A percentile compares a stretch with the other conserved stretches of the same genome.
Conservation (phyloP, 2,888 invertebrate species). For the Hartigia nigra region DNA sequence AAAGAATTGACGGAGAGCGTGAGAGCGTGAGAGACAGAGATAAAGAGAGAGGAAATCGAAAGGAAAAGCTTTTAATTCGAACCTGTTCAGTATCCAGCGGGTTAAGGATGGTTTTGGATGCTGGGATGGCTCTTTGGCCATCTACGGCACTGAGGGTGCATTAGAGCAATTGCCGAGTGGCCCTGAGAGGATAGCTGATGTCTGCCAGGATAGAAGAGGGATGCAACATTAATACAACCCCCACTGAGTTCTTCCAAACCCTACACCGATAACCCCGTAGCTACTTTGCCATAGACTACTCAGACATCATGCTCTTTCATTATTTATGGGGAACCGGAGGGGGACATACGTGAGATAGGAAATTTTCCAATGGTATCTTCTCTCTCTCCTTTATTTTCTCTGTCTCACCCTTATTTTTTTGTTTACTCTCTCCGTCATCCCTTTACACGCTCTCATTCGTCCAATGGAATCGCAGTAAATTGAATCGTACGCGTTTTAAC, state of each 20-base stretch:
- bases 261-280: slow-evolving; percentile 24
- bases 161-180: slow-evolving; percentile 52
- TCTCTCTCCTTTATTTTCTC: not conserved
- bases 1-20: not conserved
- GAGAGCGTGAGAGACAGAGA: not conserved
- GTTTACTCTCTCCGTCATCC: not conserved
- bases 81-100: not conserved
- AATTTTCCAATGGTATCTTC: not conserved
- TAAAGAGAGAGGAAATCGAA: not conserved
- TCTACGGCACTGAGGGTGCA: slow-evolving; percentile 44
- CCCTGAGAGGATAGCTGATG: slow-evolving; percentile 49
- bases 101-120: not conserved
- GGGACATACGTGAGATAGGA: not conserved
- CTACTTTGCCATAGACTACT: slow-evolving; percentile 32
- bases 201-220: slow-evolving; percentile 37
- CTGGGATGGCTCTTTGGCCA: slow-evolving; percentile 1
- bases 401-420: not conserved
- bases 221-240: slow-evolving; percentile 52
- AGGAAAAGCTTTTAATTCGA: not conserved
- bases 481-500: not conserved
- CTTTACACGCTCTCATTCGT: not conserved
- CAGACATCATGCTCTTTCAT: slow-evolving; percentile 44
- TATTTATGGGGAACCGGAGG: slow-evolving; percentile 45
- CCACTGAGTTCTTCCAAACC: slow-evolving; percentile 33
- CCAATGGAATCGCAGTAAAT: not conserved